Evolutionary conservation across 2,888 invertebrate species (phyloP).

Genomic region (Drosophila lacicola): DNA sequence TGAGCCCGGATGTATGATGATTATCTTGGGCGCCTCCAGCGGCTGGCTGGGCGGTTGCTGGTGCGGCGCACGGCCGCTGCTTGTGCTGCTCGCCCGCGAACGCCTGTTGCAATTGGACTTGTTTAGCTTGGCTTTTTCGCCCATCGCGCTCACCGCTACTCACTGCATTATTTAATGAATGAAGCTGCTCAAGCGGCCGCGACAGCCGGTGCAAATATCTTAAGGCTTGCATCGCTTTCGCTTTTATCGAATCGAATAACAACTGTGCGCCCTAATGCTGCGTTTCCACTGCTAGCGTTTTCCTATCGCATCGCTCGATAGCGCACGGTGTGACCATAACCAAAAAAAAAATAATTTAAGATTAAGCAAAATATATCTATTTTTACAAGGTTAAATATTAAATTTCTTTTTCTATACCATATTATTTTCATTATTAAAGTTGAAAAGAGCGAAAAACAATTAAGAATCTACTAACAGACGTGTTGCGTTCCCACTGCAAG

Average conservation of each 20-base stretch:
- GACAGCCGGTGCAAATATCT: slow-evolving; percentile 18
- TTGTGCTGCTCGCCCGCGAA: slow-evolving; percentile 72
- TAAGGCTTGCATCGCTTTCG: slow-evolving; percentile 16
- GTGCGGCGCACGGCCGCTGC: slow-evolving; percentile 62
- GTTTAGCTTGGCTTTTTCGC: slow-evolving; percentile 2
- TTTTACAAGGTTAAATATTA: no score
- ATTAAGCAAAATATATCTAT: no score
- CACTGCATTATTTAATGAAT: slow-evolving; percentile 44
- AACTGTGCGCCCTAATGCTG: slow-evolving; percentile 3
- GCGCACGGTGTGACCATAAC: background rate
- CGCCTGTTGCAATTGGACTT: slow-evolving; percentile 34
- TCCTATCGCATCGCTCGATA: background rate
- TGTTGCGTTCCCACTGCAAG: no score
- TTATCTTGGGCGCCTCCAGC: slow-evolving; percentile 89
- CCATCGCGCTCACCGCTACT: slow-evolving; percentile 8
- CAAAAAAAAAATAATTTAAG: background rate
- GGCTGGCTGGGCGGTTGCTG: slow-evolving; percentile 47
- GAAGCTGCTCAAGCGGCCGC: slow-evolving; percentile 16
- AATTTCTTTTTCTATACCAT: no score
- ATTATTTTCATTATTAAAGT: no score
- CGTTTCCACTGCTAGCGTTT: background rate
- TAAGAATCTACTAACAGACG: no score
- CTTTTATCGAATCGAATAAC: slow-evolving; percentile 29
- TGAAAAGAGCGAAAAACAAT: no score
- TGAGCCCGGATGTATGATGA: slow-evolving; percentile 98